Base-by-base conservation (phyloP, 2,888 invertebrate genomes). In the Drosophila anomalata region DNA sequence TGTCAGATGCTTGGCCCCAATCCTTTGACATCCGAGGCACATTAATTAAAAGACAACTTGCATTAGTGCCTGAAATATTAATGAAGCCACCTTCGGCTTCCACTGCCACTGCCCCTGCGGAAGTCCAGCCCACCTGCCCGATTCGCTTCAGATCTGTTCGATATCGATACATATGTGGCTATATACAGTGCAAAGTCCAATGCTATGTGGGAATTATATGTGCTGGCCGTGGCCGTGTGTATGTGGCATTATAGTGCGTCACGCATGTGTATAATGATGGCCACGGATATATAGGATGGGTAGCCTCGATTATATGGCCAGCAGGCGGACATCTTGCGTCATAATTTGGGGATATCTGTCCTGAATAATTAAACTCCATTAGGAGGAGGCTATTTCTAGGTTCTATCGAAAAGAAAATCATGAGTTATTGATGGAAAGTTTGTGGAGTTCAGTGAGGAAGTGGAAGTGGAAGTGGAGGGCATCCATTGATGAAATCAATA, bases 61-160 rank as follows among this genome's bases (percentile, higher is more conserved):
- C 50, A 63, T 73, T 51, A 73, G 61, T 44, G 29, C 12, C 50
- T 71, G 36, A 75, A 76, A 62, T 42, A 73, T 59, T 73, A 39
- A 76, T 78, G 67, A 58, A 67, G 71, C 48, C 26, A 47, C 39
- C 53, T 6, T 11, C 17, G 3, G 14, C 31, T 22, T 14, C 14
- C 29, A 39, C 20, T 22, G 22, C 14, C 29, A 39, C 20, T 50
- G 20, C 17, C 7, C 17, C 26, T 24, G 8, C 26, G 24, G 9
- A 3, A 2, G 17, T 3, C 22, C 17, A 26, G 57, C 50, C 48
- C 56, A 57, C 50, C 57, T 42, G 57, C 14, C 51, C 50, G 20
- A 20, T 51, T 63, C 17, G 44, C 44, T 14, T 39, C 12, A 24
- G 63, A 63, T 63, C 53, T 46, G n/a, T n/a, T 14, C 24, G 39